A percentile compares a stretch with the other conserved stretches of the same genome.
Evolutionary conservation across 2,797 vertebrate genomes (phyloP).

Genomic region (Paratrypauchen microcephalus): DNA sequence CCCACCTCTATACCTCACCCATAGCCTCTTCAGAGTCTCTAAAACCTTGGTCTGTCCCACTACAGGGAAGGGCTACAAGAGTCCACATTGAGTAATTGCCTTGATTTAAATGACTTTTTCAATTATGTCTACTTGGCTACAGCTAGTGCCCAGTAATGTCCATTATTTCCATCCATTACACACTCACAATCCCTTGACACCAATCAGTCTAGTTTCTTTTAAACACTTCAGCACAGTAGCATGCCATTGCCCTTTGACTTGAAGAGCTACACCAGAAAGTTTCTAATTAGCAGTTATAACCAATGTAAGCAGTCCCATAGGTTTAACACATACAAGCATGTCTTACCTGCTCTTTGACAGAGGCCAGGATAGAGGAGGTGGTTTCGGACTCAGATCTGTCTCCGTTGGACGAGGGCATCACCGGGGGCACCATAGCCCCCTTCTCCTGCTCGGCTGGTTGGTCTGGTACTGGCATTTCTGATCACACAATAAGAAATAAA

Average conservation of each 20-base stretch:
- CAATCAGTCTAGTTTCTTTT: slow-evolving; percentile 55
- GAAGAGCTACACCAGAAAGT: slow-evolving; percentile 5
- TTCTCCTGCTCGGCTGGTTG: slow-evolving; percentile 93
- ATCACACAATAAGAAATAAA: slow-evolving; percentile 13
- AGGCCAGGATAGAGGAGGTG: slow-evolving; percentile 95
- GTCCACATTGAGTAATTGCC: slow-evolving; percentile 48
- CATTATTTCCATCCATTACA: slow-evolving; percentile 62
- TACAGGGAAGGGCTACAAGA: slow-evolving; percentile 14
- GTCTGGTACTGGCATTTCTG: slow-evolving; percentile 95
- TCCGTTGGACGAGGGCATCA: slow-evolving; percentile 89
- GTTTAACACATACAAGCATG: neutral
- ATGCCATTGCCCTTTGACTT: slow-evolving; percentile 13
- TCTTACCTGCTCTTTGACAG: slow-evolving; percentile 97
- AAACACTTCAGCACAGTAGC: slow-evolving; percentile 35
- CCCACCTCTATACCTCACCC: neutral
- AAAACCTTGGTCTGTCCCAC: slow-evolving; percentile 2
- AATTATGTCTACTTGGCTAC: slow-evolving; percentile 55
- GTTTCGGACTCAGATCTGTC: slow-evolving; percentile 93
- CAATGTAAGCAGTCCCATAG: neutral
- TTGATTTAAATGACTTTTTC: slow-evolving; percentile 62
- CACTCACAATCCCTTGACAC: slow-evolving; percentile 46
- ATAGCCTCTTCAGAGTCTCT: slow-evolving; percentile 4
- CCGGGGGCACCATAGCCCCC: slow-evolving; percentile 88
- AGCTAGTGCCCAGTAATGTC: slow-evolving; percentile 51
- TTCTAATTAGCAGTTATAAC: slow-evolving; percentile 13